phyloP scores from a whole-genome alignment of 2,113 vertebrate species.

The Nestor notabilis region DNA sequence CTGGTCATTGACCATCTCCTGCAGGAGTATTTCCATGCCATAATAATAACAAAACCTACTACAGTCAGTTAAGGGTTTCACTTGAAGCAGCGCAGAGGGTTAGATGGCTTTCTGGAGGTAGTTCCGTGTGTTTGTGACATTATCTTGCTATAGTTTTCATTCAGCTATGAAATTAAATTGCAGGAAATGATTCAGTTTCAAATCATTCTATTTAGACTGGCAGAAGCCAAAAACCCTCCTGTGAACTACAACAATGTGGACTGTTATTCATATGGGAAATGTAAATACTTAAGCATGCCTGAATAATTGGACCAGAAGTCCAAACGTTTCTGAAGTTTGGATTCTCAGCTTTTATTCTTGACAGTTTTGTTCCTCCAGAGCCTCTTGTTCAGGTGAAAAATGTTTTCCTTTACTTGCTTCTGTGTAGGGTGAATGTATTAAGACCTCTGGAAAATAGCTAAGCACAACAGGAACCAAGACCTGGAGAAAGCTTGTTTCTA shows the following conservation, averaged over 20 bases:
- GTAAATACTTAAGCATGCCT: constrained; percentile 48
- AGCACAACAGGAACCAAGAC: constrained; percentile 35
- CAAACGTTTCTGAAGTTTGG: constrained; percentile 2
- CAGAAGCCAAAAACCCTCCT: constrained; percentile 62
- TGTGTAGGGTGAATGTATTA: neutral
- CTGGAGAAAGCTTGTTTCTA: constrained; percentile 38
- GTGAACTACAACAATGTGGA: constrained; percentile 56
- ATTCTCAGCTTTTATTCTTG: constrained; percentile 5
- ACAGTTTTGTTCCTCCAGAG: constrained; percentile 27
- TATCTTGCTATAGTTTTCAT: constrained; percentile 62
- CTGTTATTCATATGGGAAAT: constrained; percentile 45
- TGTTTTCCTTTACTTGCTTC: constrained; percentile 54
- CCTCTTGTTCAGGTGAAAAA: constrained; percentile 48
- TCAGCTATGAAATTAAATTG: constrained; percentile 74
- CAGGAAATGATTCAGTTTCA: constrained; percentile 74
- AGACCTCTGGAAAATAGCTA: constrained; percentile 30
- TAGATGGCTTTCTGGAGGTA: constrained; percentile 57
- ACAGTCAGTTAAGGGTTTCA: constrained; percentile 30
- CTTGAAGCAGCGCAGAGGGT: constrained; percentile 9
- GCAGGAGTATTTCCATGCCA: constrained; percentile 39
- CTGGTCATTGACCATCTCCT: constrained; percentile 30
- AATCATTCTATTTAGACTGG: constrained; percentile 69
- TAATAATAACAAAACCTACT: constrained; percentile 37
- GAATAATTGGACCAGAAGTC: constrained; percentile 32
- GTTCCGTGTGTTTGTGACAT: constrained; percentile 54